A percentile compares a stretch with the other conserved stretches of the same genome.
These are phyloP conservation scores for Drosophila orena DNA, from an alignment of 1,140 invertebrate genomes.

Conservation along the genomic window DNA sequence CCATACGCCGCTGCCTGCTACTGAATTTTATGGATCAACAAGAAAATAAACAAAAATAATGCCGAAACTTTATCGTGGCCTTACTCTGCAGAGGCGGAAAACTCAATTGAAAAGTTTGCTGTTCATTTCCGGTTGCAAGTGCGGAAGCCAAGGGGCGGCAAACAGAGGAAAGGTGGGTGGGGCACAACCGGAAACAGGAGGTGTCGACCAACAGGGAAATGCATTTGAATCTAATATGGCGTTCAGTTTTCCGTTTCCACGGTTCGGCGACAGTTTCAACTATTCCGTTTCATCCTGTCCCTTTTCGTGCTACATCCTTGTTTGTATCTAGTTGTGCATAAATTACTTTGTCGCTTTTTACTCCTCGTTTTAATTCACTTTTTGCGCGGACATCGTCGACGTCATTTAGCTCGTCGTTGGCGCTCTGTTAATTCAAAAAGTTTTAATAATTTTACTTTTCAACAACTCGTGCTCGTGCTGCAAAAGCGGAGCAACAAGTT, in stretches of 20 bases:
- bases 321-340: conserved; percentile 58
- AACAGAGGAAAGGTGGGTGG: neutral
- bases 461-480: conserved; percentile 43
- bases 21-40: conserved; percentile 64
- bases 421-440: conserved; percentile 71
- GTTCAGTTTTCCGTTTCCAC: conserved; percentile 66
- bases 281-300: conserved; percentile 21
- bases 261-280: conserved; percentile 54
- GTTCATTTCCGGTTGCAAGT: conserved; percentile 63
- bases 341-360: conserved; percentile 72
- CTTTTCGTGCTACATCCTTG: conserved; percentile 10
- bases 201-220: conserved; percentile 70
- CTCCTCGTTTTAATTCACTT: conserved; percentile 65
- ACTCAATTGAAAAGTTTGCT: conserved; percentile 77
- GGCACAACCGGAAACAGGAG: conserved; percentile 53
- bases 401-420: conserved; percentile 63
- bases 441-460: conserved; percentile 77
- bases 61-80: conserved; percentile 61
- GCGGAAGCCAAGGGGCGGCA: conserved; percentile 20
- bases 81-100: conserved; percentile 50
- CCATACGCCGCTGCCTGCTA: neutral
- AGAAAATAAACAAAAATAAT: conserved; percentile 75
- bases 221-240: conserved; percentile 77
- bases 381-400: conserved; percentile 55
- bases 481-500: conserved; percentile 62